These are phyloP conservation scores for Patella vulgata DNA, from an alignment of 1,140 invertebrate species.

Conservation along the genomic window DNA sequence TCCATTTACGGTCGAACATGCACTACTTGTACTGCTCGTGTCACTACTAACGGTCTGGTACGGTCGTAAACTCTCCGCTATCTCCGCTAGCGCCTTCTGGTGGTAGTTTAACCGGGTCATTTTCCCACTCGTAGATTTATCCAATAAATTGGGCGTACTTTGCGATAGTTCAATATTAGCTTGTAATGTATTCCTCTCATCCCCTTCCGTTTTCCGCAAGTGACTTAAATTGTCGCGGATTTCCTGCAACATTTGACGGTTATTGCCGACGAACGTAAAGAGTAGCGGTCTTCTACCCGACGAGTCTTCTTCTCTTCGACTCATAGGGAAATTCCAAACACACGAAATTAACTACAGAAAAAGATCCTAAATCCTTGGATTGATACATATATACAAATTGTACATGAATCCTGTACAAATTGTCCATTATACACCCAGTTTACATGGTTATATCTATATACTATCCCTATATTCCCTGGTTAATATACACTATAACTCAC, in stretches of 20 bases:
- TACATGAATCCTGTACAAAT: slow-evolving; percentile 12
- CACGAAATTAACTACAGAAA: slow-evolving; percentile 18
- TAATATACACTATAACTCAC: slow-evolving; percentile 15
- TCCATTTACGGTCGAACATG: slow-evolving; percentile 65
- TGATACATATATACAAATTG: slow-evolving; percentile 27
- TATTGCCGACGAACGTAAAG: slow-evolving; percentile 48
- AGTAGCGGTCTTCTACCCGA: slow-evolving; percentile 53
- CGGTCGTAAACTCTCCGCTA: slow-evolving; percentile 84
- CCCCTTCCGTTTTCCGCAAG: slow-evolving; percentile 38
- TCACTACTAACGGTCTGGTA: slow-evolving; percentile 75
- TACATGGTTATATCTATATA: too few relatives aligned
- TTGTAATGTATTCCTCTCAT: slow-evolving; percentile 22
- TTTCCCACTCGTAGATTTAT: slow-evolving; percentile 34
- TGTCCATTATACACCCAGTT: too few relatives aligned
- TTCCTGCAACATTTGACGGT: slow-evolving; percentile 61
- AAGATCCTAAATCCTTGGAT: slow-evolving; percentile 4
- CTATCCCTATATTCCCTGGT: not conserved
- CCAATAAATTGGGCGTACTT: slow-evolving; percentile 49
- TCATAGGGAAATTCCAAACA: slow-evolving; percentile 31
- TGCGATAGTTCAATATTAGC: slow-evolving; percentile 44
- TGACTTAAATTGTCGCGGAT: slow-evolving; percentile 61
- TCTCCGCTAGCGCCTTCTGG: slow-evolving; percentile 87
- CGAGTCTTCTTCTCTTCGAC: slow-evolving; percentile 38
- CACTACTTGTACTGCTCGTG: slow-evolving; percentile 69
- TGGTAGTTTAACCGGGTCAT: slow-evolving; percentile 71